Evolutionary conservation across 1,140 invertebrate genomes (phyloP), one percentile per base, ranked within the genome.

Genomic region (Rhopalosiphum maidis): DNA sequence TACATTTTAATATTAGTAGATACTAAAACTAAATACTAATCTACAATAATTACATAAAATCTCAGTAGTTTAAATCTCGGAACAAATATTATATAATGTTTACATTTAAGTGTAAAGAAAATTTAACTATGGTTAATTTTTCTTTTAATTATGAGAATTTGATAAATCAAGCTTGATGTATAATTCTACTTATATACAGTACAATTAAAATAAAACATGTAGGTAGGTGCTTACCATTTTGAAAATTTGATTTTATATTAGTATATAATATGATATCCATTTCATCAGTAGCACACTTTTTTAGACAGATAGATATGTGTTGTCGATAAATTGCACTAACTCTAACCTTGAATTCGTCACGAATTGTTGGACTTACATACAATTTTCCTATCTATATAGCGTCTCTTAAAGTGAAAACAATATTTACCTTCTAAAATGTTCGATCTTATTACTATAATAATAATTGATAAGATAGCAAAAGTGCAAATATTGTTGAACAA

Each of bases 291-390:
- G n/a, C 60, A 43, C 83, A 86, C 25, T 43, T 86, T 25, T 83
- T 86, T 43, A 43, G 23, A 30, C 37, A 2, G 15, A 77, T 77
- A 77, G 37, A 87, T 87, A 87, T 48, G 43, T 48, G 35, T 48
- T 48, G 25, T n/a, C 85, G 85, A 87, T 87, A 87, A 87, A 46
- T 87, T 87, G 85, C 43, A 87, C 43, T n/a, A 87, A 48, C 85
- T 43, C 23, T 30, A 87, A 87, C 85, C 85, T 87, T 87, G 85
- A 87, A 87, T 48, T 87, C 43, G 85, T 46, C 43, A 87, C 85
- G 43, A 46, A 87, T 46, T 87, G 43, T 87, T 46, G 85, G 25
- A 43, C 18, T n/a, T 43, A 8, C 43, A 46, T 46, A 21, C 23
- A 11, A 87, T 87, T 87, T 86, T 87, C 15, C 37, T 43, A 87